phyloP scores from a whole-genome alignment of 2,797 vertebrate genomes.

The Tiaroga cobitis region DNA sequence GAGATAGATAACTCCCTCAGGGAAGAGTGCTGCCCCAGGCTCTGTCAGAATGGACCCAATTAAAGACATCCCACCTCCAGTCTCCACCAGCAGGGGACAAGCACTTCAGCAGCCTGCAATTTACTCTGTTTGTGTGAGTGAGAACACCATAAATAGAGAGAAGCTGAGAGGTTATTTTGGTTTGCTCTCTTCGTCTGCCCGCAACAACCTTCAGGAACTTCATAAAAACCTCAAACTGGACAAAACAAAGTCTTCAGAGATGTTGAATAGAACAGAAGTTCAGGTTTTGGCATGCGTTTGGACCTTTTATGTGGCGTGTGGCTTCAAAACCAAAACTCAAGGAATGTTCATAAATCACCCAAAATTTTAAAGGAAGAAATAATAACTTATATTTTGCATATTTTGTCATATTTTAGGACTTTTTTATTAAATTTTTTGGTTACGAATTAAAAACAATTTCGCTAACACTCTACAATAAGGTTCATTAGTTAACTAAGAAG shows the following conservation, averaged over 20 bases:
- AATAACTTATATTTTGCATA: neutral
- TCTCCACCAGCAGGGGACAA: slow-evolving; percentile 70
- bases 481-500: no score
- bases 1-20: slow-evolving; percentile 69
- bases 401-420: neutral
- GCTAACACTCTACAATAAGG: no score
- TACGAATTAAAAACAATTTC: neutral
- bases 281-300: neutral
- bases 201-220: slow-evolving; percentile 19
- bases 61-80: slow-evolving; percentile 80
- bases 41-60: slow-evolving; percentile 80
- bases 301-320: neutral
- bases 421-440: neutral
- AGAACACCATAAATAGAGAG: slow-evolving; percentile 32
- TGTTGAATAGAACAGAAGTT: neutral
- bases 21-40: slow-evolving; percentile 67
- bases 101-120: slow-evolving; percentile 56
- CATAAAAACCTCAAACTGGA: slow-evolving; percentile 31
- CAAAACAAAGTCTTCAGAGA: slow-evolving; percentile 12
- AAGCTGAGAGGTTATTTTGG: slow-evolving; percentile 34
- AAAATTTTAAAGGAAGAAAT: neutral
- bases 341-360: neutral
- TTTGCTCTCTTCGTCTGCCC: slow-evolving; percentile 18
- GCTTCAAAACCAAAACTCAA: neutral
- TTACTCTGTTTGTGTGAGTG: slow-evolving; percentile 55